Percentiles rank a stretch among this genome's conserved stretches.
phyloP scores from a whole-genome alignment of 2,888 invertebrate genomes.

The Aelia acuminata region DNA sequence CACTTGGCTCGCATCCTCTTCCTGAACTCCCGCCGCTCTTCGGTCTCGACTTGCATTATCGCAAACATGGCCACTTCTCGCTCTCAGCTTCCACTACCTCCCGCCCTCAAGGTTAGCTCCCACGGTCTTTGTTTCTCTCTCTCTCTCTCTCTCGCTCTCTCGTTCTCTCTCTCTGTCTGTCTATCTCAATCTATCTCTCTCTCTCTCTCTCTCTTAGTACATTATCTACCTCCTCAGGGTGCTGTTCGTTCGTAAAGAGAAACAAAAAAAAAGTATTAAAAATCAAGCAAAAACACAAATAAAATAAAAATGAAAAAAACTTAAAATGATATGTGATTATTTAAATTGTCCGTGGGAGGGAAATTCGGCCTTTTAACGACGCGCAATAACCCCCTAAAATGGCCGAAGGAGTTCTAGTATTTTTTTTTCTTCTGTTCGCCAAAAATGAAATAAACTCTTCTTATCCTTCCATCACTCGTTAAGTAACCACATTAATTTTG shows the following conservation, averaged over 20 bases:
- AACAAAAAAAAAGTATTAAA: not conserved
- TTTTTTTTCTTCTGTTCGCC: not conserved
- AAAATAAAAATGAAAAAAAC: too few species aligned
- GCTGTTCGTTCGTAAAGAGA: not conserved
- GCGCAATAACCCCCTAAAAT: constrained; percentile 13
- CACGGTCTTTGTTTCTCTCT: constrained; percentile 54
- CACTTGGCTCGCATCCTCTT: constrained; percentile 91
- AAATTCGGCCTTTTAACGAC: not conserved
- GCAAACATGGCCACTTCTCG: constrained; percentile 78
- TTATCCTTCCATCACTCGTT: not conserved
- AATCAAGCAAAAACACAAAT: not conserved
- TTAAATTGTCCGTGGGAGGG: not conserved
- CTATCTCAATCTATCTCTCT: too few species aligned
- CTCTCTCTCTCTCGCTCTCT: too few species aligned
- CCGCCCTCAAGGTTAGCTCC: constrained; percentile 56
- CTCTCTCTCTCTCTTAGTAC: constrained; percentile 38
- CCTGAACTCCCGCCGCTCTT: constrained; percentile 88
- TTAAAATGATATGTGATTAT: constrained; percentile 41
- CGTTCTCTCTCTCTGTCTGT: too few species aligned
- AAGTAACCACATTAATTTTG: constrained; percentile 27
- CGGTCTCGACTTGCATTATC: constrained; percentile 91
- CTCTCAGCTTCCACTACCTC: constrained; percentile 49
- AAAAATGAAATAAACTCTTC: constrained; percentile 3
- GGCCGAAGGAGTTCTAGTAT: not conserved
- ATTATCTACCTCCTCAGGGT: constrained; percentile 32